Base-by-base conservation (phyloP, 2,113 vertebrate genomes). In the Pardalotus punctatus region DNA sequence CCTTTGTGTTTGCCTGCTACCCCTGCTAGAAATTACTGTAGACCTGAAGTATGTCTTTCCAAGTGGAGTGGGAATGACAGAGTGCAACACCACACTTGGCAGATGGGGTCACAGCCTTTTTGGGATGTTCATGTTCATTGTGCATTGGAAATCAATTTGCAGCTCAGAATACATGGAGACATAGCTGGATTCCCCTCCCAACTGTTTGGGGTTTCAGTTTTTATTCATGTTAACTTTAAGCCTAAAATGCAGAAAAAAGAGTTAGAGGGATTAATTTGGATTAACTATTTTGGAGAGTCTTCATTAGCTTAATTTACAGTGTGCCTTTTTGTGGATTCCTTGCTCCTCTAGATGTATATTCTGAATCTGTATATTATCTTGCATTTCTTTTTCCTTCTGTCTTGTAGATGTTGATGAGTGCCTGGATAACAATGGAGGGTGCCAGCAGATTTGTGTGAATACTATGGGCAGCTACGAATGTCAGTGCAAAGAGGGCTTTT, bases 391-490 rank as follows among this genome's bases (percentile, higher is more conserved):
- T 21, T 84, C 42, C n/a, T 78, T 93, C 65, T 76, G 58, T 62
- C 84, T 74, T 40, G 12, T 97, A 99, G 99, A 99, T 85, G 99
- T 99, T 96, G 99, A 99, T 8, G 99, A 99, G 90, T 99, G 99
- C 93, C 94, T 98, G 94, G 99, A 99, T 98, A 99, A 99, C 98
- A 99, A 99, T 5, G 99, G 99, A 2, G 99, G 99, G 61, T 99
- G 99, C 96, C 99, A 99, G 93, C 99, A 99, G 97, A 98, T 99
- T 93, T 99, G 99, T 53, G 98, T 99, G 66, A 99, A 99, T 65
- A 98, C 99, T 40, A 99, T 99, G 99, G 99, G 99, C 87, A 99
- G 99, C 98, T 99, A 99, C 15, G 99, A 99, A 97, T 99, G 99
- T 48, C 99, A 98, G 90, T 99, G 99, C 97, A 99, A 98, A 73